Base-by-base conservation (phyloP, 2,888 invertebrate genomes). In the Xestia sexstrigata region DNA sequence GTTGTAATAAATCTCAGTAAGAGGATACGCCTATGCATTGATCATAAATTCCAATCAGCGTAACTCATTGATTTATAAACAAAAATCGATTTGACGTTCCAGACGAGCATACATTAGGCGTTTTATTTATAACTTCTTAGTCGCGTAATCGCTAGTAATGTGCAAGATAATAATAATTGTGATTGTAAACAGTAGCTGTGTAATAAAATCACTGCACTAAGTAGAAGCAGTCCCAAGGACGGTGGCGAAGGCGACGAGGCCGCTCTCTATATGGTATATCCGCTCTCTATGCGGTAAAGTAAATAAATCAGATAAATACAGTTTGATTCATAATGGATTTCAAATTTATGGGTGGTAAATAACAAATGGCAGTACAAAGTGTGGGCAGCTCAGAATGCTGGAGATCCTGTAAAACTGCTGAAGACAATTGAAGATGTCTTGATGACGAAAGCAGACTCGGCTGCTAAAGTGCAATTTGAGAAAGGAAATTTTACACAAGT, bases 141-240 rank as follows among this genome's bases (percentile, higher is more conserved):
- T 52, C n/a, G 58, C 42, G 74, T 78, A 82, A 82, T 70, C 62
- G 42, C 58, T 78, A 49, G 58, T 78, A 72, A 75, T 76, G 70
- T 63, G 60, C 71, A 60, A 74, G 75, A 78, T 74, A 76, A 74
- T 80, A 85, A 81, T 79, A 72, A 72, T 69, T 71, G 70, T 84
- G 81, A 81, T 77, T 77, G 81, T 81, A 67, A 74, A 81, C 68
- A 81, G 69, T 69, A 70, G 63, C 69, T 45, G 55, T 20, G 73
- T 76, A 76, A 79, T 75, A 69, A 87, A 86, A 82, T 66, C 74
- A 63, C 68, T 70, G 55, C 35, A 79, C 67, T 55, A 67, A 68
- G 52, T 72, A 79, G 78, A 81, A 74, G 85, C 86, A 86, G 78
- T 79, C 49, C 76, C 89, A 91, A 90, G 91, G 91, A 90, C 91